Conservation (phyloP, 2,888 invertebrate species). For the Helicoverpa assulta region DNA sequence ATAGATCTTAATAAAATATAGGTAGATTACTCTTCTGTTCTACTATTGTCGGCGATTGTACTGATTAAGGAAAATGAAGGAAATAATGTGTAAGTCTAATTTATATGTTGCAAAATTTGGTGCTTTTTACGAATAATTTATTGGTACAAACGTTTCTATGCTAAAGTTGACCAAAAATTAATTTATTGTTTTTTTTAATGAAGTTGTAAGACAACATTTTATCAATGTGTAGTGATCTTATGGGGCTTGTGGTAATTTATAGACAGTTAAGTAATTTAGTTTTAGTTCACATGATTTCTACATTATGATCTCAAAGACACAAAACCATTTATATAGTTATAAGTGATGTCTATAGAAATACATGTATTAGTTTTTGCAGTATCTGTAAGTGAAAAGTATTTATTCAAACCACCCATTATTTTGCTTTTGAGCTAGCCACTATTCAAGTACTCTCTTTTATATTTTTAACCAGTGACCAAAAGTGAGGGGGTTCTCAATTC, state of each 20-base stretch:
- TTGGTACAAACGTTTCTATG: conserved; percentile 57
- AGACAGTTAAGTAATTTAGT: conserved; percentile 16
- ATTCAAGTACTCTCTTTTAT: too few relatives aligned
- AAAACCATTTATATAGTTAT: conserved; percentile 54
- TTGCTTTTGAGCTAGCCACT: conserved; percentile 26
- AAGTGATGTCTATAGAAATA: conserved; percentile 21
- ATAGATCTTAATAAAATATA: conserved; percentile 14
- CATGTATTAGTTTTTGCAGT: conserved; percentile 7
- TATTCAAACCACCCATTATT: conserved; percentile 11
- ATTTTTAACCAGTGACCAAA: too few relatives aligned
- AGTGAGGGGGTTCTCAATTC: not conserved
- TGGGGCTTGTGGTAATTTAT: conserved; percentile 29
- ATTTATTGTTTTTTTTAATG: conserved; percentile 17
- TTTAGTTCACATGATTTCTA: conserved; percentile 36
- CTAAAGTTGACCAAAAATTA: conserved; percentile 58
- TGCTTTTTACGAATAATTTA: conserved; percentile 29
- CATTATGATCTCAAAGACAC: conserved; percentile 48
- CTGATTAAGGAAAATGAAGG: not conserved
- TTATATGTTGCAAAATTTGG: conserved; percentile 29
- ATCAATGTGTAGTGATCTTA: conserved; percentile 35
- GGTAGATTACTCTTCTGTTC: conserved; percentile 3
- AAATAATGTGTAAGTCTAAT: conserved; percentile 2
- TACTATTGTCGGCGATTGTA: not conserved
- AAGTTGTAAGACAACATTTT: conserved; percentile 21
- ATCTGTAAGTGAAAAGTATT: conserved; percentile 20